phyloP scores from a whole-genome alignment of 1,140 invertebrate genomes.

The Brachionus sp. region DNA sequence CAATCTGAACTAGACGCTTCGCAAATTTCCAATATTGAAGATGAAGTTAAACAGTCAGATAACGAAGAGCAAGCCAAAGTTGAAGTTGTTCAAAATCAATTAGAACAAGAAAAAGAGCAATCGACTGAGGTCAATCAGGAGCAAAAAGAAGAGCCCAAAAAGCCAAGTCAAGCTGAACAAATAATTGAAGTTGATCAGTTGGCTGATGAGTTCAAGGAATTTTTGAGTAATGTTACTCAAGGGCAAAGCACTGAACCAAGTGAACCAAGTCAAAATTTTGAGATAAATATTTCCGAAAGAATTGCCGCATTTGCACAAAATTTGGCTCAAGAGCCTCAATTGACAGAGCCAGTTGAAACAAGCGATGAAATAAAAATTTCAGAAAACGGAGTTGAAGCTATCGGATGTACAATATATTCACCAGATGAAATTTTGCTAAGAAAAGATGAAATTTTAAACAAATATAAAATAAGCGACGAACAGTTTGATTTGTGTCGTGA shows the following conservation, averaged over 20 bases:
- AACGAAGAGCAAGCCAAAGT: background rate
- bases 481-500: conserved; percentile 20
- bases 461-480: conserved; percentile 18
- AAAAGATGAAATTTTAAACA: conserved; percentile 28
- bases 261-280: background rate
- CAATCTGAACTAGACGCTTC: background rate
- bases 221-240: background rate
- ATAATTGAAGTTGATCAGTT: background rate
- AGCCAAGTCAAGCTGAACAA: no score
- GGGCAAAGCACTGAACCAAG: background rate
- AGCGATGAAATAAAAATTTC: background rate
- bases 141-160: background rate
- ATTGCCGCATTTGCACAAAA: background rate
- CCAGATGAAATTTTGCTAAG: background rate
- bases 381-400: background rate
- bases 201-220: background rate
- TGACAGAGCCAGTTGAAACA: background rate
- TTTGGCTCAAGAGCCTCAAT: background rate
- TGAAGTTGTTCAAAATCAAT: background rate
- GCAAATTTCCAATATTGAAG: background rate
- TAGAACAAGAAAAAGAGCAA: background rate
- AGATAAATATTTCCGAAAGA: background rate
- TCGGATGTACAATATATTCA: background rate
- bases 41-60: background rate
- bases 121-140: background rate